Evolutionary conservation across 2,113 vertebrate species (phyloP).

Genomic region (Sapajus apella): DNA sequence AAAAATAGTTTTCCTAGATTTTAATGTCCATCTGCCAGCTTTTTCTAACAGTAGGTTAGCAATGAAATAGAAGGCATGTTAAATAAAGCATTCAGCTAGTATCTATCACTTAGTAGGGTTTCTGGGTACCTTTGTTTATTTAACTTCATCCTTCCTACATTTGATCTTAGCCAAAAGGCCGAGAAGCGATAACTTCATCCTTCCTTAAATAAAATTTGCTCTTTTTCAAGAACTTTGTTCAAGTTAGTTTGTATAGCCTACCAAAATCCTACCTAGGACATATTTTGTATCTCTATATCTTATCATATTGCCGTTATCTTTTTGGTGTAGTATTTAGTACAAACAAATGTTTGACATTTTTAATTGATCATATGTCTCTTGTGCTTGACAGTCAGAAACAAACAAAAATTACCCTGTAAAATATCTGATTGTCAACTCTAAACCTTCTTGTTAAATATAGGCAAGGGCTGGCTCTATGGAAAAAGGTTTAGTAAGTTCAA

Average conservation of each 20-base stretch:
- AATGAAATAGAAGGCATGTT: not conserved
- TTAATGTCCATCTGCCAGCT: not conserved
- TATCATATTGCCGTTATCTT: not conserved
- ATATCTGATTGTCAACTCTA: not conserved
- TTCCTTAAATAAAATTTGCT: not conserved
- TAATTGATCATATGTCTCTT: slow-evolving; percentile 7
- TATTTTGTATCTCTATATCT: not conserved
- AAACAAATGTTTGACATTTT: not conserved
- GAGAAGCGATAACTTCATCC: not conserved
- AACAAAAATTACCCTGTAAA: not conserved
- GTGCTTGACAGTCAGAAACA: slow-evolving; percentile 9
- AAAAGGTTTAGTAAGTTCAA: slow-evolving; percentile 21
- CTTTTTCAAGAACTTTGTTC: not conserved
- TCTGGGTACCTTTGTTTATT: not conserved
- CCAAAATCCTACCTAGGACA: not conserved
- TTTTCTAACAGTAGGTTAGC: not conserved
- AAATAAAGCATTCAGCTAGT: not conserved
- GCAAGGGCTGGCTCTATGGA: not conserved
- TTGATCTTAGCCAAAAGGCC: too few relatives aligned
- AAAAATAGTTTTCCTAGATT: not conserved
- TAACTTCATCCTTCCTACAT: not conserved
- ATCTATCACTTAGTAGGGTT: not conserved
- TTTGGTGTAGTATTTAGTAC: not conserved
- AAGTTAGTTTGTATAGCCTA: not conserved
- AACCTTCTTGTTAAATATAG: not conserved